Base-by-base conservation (phyloP, 1,140 invertebrate species). In the Zaprionus ornatus region DNA sequence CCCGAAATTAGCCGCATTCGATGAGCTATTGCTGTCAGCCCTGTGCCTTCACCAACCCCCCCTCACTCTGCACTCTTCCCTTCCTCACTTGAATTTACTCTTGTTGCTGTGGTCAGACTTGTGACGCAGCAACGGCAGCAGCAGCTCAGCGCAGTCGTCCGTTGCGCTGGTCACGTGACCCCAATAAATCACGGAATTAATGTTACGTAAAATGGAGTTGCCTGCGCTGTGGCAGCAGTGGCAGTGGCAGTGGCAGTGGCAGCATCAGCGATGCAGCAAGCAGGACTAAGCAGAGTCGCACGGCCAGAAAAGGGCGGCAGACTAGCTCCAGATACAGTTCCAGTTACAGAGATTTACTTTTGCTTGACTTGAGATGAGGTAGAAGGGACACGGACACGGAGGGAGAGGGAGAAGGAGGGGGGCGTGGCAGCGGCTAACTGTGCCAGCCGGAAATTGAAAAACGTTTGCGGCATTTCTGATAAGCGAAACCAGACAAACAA, bases 131-230 rank as follows among this genome's bases (percentile, higher is more conserved):
- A 9, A 3, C 29, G 3, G 29, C 29, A 29, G 27, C 27, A 32
- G 29, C 29, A 32, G 79, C 71, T 74, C 82, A 63, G 74, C 80
- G 69, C 82, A 90, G 68, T 85, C 78, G 84, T 90, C 84, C 88
- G 81, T 91, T 91, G 45, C 88, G 84, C 80, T 77, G 84, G 88
- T 91, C 91, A 92, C 91, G 91, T 92, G 91, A 92, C 91, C 91
- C 91, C 91, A 92, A 92, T 92, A 92, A 92, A 92, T 92, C 91
- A 92, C 91, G 69, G 91, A 91, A 92, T 92, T 92, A 92, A 92
- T 92, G 91, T 92, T 92, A 92, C 91, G 91, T 92, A 91, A 92
- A 92, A 92, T 92, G 91, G 86, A 91, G 91, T 92, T 87, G 74
- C 50, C 40, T 45, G 45, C 21, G 45, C 19, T 17, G 32, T 32